These are phyloP conservation scores for Natator depressus DNA, from an alignment of 2,113 vertebrate genomes.

Conservation along the genomic window DNA sequence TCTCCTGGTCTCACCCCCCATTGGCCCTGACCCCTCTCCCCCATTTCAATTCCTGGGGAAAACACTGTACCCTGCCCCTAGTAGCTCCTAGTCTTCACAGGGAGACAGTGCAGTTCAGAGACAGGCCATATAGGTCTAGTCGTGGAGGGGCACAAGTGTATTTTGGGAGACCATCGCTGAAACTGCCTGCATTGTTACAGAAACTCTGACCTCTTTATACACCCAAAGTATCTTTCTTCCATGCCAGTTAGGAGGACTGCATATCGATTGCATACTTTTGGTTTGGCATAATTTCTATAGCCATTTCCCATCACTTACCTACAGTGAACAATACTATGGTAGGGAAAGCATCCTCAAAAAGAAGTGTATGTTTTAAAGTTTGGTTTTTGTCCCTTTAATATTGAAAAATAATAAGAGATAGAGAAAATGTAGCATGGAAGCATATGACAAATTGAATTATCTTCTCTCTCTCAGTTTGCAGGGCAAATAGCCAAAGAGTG, in stretches of 20 bases:
- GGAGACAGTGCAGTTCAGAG: background rate
- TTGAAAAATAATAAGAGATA: background rate
- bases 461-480: background rate
- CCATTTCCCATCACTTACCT: background rate
- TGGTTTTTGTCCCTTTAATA: background rate
- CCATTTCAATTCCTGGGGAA: too few species aligned
- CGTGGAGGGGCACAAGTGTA: background rate
- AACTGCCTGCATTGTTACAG: background rate
- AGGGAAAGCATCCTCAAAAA: background rate
- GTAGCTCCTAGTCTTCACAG: background rate
- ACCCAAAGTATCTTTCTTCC: background rate
- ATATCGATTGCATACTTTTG: background rate
- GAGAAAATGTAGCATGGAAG: background rate
- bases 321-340: background rate
- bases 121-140: background rate
- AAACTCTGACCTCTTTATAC: background rate
- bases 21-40: too few species aligned
- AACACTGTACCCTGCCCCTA: background rate
- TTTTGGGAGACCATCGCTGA: background rate
- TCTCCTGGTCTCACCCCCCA: too few species aligned
- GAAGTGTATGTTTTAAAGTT: background rate
- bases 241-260: background rate
- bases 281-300: accelerated
- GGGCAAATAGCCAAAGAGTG: background rate
- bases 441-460: background rate